phyloP scores from a whole-genome alignment of 2,113 vertebrate genomes.

The Lasiurus cinereus region DNA sequence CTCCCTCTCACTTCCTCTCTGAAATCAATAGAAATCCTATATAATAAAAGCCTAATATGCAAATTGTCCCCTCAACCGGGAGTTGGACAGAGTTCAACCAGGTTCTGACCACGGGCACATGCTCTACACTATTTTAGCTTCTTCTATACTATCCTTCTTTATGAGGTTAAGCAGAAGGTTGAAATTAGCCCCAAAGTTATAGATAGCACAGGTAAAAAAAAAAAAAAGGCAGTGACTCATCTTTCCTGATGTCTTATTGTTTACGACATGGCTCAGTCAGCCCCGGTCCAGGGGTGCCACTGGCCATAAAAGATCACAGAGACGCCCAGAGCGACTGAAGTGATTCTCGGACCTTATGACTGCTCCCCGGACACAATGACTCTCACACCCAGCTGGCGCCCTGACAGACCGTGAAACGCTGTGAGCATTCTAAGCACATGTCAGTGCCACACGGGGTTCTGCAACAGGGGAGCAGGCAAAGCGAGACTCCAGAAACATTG shows the following conservation, averaged over 20 bases:
- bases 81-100: too few relatives aligned
- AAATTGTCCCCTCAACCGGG: too few relatives aligned
- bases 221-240: conserved; percentile 5
- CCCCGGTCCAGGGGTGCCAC: neutral
- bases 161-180: conserved; percentile 20
- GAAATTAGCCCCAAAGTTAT: conserved; percentile 32
- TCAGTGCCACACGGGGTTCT: neutral
- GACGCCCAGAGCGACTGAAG: neutral
- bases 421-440: conserved; percentile 22
- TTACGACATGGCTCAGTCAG: neutral
- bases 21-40: too few relatives aligned
- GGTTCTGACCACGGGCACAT: too few relatives aligned
- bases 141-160: neutral
- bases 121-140: neutral
- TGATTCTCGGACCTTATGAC: conserved; percentile 38
- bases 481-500: neutral
- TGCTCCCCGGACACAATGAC: neutral
- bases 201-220: neutral
- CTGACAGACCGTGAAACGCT: neutral
- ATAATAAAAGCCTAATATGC: too few relatives aligned
- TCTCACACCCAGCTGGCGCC: neutral
- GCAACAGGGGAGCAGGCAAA: neutral
- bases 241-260: conserved; percentile 35
- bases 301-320: conserved; percentile 44
- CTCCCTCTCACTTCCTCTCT: too few relatives aligned